phyloP scores from a whole-genome alignment of 2,113 vertebrate genomes.

The Corythaixoides concolor region DNA sequence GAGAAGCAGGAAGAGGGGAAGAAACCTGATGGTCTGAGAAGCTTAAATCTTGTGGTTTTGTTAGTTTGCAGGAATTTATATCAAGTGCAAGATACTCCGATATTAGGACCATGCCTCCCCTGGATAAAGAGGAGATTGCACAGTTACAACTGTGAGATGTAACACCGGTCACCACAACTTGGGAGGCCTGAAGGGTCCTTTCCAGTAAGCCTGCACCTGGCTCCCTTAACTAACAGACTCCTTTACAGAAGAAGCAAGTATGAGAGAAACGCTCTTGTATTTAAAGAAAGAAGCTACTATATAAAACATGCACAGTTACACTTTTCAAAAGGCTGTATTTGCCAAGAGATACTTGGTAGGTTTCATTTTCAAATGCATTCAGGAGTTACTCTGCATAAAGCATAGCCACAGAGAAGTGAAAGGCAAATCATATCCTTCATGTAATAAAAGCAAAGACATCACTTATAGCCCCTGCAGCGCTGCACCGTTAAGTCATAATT shows the following conservation, averaged over 20 bases:
- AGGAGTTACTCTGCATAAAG: background rate
- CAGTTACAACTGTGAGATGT: background rate
- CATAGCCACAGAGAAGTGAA: background rate
- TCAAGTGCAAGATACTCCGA: background rate
- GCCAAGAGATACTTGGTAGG: background rate
- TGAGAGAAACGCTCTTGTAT: background rate
- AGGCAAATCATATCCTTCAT: background rate
- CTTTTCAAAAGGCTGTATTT: background rate
- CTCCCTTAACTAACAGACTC: background rate
- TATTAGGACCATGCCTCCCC: background rate
- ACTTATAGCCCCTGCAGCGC: background rate
- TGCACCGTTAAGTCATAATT: background rate
- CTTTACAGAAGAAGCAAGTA: background rate
- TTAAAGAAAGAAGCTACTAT: background rate
- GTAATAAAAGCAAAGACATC: background rate
- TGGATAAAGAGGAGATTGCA: fast-evolving
- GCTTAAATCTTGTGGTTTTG: background rate
- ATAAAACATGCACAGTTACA: background rate
- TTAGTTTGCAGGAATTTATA: background rate
- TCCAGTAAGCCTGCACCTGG: background rate
- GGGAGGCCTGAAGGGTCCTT: background rate
- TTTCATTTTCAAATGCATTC: background rate
- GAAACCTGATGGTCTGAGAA: background rate
- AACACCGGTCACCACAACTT: background rate
- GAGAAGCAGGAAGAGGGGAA: background rate